phyloP scores from a whole-genome alignment of 2,888 invertebrate genomes.

The Masnerella sp. region DNA sequence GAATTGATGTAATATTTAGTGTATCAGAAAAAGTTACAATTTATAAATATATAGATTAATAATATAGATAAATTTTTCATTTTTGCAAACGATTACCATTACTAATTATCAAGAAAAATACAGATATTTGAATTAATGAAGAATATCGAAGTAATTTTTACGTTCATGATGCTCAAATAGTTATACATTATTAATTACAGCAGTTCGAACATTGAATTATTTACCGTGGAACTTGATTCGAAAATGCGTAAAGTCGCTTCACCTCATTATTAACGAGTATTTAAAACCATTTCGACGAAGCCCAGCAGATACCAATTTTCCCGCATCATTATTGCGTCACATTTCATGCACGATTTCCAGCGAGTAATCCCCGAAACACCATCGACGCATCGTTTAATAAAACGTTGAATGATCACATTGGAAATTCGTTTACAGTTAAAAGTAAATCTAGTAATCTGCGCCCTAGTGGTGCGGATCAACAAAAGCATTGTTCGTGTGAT shows the following conservation, averaged over 20 bases:
- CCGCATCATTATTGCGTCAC: slow-evolving; percentile 46
- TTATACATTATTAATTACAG: slow-evolving; percentile 26
- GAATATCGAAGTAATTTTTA: too few species aligned
- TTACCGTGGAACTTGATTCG: slow-evolving; percentile 10
- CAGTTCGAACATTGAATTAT: slow-evolving; percentile 14
- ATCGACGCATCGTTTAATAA: slow-evolving; percentile 44
- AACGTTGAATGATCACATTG: slow-evolving; percentile 40
- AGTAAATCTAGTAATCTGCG: slow-evolving; percentile 36
- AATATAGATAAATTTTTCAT: too few species aligned
- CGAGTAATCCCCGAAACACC: slow-evolving; percentile 42
- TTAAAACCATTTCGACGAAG: slow-evolving; percentile 27
- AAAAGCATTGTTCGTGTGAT: slow-evolving; percentile 33
- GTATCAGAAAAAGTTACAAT: too few species aligned
- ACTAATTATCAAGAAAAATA: too few species aligned
- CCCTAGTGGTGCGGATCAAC: slow-evolving; percentile 24
- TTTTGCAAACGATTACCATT: too few species aligned
- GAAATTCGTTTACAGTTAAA: slow-evolving; percentile 43
- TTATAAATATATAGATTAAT: too few species aligned
- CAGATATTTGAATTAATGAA: too few species aligned
- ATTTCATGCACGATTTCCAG: slow-evolving; percentile 49
- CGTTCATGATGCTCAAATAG: slow-evolving; percentile 2
- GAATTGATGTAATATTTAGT: too few species aligned
- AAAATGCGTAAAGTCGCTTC: slow-evolving; percentile 24
- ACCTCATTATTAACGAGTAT: slow-evolving; percentile 42
- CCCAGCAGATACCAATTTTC: slow-evolving; percentile 25